Percentiles rank a stretch among this genome's conserved stretches.
Conservation (phyloP, 1,140 invertebrate species). For the Reticulitermes speratus region DNA sequence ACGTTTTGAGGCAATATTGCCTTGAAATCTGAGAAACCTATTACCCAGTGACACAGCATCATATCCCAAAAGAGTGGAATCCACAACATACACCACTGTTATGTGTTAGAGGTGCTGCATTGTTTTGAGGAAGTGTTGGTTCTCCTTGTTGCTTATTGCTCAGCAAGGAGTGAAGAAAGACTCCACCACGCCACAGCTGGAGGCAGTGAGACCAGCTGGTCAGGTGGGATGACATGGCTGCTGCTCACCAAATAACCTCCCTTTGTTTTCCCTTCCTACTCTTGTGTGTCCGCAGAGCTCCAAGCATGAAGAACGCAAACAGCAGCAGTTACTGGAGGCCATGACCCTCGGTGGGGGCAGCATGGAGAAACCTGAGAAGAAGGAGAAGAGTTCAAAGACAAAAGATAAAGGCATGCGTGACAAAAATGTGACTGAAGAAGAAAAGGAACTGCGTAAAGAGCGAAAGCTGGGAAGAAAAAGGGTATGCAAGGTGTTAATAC, state of each 20-base stretch:
- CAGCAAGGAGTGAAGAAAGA: background rate
- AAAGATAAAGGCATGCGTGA: slow-evolving; percentile 55
- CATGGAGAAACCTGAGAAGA: slow-evolving; percentile 57
- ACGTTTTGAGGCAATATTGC: too few species aligned
- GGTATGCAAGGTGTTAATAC: slow-evolving; percentile 48
- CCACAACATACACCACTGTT: too few species aligned
- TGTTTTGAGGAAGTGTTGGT: background rate
- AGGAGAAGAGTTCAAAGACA: slow-evolving; percentile 62
- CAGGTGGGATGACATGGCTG: background rate
- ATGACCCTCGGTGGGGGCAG: slow-evolving; percentile 31
- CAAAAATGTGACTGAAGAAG: slow-evolving; percentile 56
- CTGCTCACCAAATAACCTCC: slow-evolving; percentile 15
- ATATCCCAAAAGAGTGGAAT: too few species aligned
- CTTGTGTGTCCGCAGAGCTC: slow-evolving; percentile 43
- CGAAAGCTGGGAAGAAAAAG: slow-evolving; percentile 72
- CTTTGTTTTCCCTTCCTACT: slow-evolving; percentile 16
- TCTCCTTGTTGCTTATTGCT: background rate
- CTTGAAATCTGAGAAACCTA: too few species aligned
- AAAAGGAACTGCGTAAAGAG: slow-evolving; percentile 71
- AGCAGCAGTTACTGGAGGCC: slow-evolving; percentile 37
- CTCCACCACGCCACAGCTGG: background rate
- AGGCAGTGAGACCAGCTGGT: background rate
- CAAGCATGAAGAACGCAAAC: slow-evolving; percentile 57
- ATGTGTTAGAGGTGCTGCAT: too few species aligned
- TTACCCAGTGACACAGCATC: too few species aligned